These are phyloP conservation scores for Chrysolina americana DNA, from an alignment of 2,888 invertebrate species.

Conservation along the genomic window DNA sequence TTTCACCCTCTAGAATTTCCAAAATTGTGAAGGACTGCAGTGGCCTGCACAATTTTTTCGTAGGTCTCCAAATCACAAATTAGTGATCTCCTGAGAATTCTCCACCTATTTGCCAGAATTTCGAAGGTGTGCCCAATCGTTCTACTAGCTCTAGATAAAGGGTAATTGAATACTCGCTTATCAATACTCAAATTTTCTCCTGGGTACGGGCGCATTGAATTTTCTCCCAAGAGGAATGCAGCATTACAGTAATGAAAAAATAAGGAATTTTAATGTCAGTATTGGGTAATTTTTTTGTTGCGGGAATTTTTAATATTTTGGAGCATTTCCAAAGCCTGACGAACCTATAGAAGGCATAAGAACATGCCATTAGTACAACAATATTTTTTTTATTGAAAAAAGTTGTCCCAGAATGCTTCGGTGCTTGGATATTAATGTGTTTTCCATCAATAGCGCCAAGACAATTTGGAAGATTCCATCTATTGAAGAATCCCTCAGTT, in stretches of 20 bases:
- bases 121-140: no score
- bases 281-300: constrained; percentile 7
- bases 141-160: no score
- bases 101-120: no score
- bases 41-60: no score
- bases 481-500: constrained; percentile 24
- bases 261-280: constrained; percentile 13
- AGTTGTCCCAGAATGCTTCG: constrained; percentile 26
- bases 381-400: constrained; percentile 27
- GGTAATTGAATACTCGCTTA: no score
- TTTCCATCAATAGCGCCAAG: no score
- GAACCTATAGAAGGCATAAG: constrained; percentile 21
- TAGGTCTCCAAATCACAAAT: no score
- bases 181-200: constrained; percentile 20
- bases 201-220: constrained; percentile 29
- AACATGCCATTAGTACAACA: constrained; percentile 14
- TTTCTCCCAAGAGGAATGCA: constrained; percentile 18
- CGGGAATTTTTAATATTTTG: constrained; percentile 6
- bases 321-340: constrained; percentile 21
- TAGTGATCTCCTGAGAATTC: no score
- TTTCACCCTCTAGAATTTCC: constrained; percentile 29
- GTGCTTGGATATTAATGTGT: constrained; percentile 22
- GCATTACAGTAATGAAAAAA: constrained; percentile 23
- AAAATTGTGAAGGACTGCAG: no score
- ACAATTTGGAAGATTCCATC: constrained; percentile 30